These are phyloP conservation scores for Sinocyclocheilus anshuiensis DNA, from an alignment of 2,113 vertebrate species.

Conservation along the genomic window DNA sequence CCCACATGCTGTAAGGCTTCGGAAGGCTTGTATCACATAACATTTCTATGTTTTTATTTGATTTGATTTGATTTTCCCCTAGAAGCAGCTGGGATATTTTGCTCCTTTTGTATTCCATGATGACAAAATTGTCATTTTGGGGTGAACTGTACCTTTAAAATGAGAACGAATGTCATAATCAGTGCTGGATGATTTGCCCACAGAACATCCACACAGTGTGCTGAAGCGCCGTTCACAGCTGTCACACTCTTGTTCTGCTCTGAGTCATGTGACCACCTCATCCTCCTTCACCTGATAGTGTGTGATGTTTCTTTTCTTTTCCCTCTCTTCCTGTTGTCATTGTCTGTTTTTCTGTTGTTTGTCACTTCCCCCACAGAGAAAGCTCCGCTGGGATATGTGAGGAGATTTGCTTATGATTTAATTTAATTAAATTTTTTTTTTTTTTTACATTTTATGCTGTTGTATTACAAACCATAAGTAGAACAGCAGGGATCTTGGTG, in stretches of 20 bases:
- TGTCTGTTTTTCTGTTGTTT: slow-evolving; percentile 65
- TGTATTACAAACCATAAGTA: slow-evolving; percentile 30
- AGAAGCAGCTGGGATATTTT: too few relatives aligned
- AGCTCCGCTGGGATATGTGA: slow-evolving; percentile 99
- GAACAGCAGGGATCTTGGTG: slow-evolving; percentile 1
- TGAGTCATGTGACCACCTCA: slow-evolving; percentile 58
- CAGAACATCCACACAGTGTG: background rate
- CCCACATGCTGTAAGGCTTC: background rate
- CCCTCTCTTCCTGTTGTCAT: slow-evolving; percentile 66
- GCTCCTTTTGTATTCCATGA: background rate
- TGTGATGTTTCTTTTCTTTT: slow-evolving; percentile 69
- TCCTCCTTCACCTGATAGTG: slow-evolving; percentile 67
- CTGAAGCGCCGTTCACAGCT: slow-evolving; percentile 47
- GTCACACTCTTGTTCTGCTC: slow-evolving; percentile 63
- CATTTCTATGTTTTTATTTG: too few relatives aligned
- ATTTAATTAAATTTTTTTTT: background rate
- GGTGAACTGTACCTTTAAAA: background rate
- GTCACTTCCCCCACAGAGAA: slow-evolving; percentile 86
- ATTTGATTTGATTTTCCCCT: too few relatives aligned
- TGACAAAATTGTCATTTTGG: background rate
- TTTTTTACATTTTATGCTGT: slow-evolving; percentile 62
- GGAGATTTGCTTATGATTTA: slow-evolving; percentile 76
- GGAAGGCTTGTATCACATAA: too few relatives aligned
- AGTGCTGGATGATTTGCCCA: background rate
- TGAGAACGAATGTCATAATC: background rate